These are phyloP conservation scores for Timema cristinae DNA, from an alignment of 2,888 invertebrate genomes.

Conservation along the genomic window DNA sequence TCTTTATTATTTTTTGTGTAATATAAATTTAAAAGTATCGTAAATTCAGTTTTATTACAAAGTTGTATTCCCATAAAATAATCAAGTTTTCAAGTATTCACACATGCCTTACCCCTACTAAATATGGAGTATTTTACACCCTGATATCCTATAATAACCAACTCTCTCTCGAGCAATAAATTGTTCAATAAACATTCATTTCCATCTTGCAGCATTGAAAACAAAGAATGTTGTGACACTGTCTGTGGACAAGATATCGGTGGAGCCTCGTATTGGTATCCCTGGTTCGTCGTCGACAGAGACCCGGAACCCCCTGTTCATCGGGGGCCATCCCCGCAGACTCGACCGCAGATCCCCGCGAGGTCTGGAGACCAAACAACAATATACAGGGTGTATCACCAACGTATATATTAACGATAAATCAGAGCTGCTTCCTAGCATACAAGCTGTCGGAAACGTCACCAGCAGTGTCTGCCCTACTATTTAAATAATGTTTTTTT, in stretches of 20 bases:
- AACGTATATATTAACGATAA: slow-evolving; percentile 62
- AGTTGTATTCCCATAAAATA: too few relatives aligned
- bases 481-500: slow-evolving; percentile 48
- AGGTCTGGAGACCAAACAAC: slow-evolving; percentile 66
- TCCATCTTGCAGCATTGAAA: slow-evolving; percentile 63
- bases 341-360: slow-evolving; percentile 46
- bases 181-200: too few relatives aligned
- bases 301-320: slow-evolving; percentile 79
- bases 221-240: slow-evolving; percentile 86
- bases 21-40: too few relatives aligned
- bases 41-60: too few relatives aligned
- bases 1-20: too few relatives aligned
- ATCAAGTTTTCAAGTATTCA: too few relatives aligned
- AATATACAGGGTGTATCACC: slow-evolving; percentile 76
- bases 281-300: slow-evolving; percentile 64
- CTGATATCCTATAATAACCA: too few relatives aligned
- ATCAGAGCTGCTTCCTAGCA: slow-evolving; percentile 48
- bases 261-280: slow-evolving; percentile 66
- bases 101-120: too few relatives aligned
- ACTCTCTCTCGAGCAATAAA: too few relatives aligned
- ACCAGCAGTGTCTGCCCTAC: slow-evolving; percentile 75
- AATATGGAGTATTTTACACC: too few relatives aligned
- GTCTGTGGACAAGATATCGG: slow-evolving; percentile 76
- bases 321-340: slow-evolving; percentile 78
- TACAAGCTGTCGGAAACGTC: slow-evolving; percentile 67